Conservation (phyloP, 2,113 vertebrate genomes). For the Calyptommatus sinebrachiatus region DNA sequence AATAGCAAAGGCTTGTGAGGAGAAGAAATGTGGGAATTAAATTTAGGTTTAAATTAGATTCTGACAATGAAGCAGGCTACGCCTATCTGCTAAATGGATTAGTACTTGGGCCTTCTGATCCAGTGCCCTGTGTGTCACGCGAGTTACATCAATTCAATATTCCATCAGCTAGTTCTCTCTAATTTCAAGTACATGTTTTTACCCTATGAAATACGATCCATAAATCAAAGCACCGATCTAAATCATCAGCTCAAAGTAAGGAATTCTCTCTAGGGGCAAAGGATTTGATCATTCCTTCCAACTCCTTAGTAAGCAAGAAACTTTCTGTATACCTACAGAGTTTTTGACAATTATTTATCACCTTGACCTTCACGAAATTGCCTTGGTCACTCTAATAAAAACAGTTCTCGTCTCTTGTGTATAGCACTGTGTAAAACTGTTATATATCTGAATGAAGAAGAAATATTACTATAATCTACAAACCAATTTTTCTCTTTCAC, state of each 20-base stretch:
- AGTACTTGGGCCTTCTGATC: conserved; percentile 2
- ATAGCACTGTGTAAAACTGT: conserved; percentile 15
- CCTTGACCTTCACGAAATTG: not conserved
- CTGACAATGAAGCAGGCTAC: not conserved
- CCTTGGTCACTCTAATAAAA: conserved; percentile 3
- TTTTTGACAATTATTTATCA: conserved; percentile 15
- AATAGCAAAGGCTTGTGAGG: too few relatives aligned
- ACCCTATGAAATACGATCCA: not conserved
- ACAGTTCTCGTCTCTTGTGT: not conserved
- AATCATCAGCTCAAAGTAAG: conserved; percentile 15
- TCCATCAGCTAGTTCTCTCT: not conserved
- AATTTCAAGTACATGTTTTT: not conserved
- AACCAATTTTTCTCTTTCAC: conserved; percentile 29
- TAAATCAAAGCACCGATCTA: conserved; percentile 2
- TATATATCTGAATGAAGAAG: conserved; percentile 7
- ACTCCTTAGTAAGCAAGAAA: conserved; percentile 1
- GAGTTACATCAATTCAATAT: not conserved
- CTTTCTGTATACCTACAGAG: not conserved
- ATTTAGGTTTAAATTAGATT: too few relatives aligned
- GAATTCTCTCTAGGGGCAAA: conserved; percentile 10
- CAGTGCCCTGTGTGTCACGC: not conserved
- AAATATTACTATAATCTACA: conserved; percentile 18
- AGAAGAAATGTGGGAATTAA: too few relatives aligned
- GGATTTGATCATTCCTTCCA: conserved; percentile 3
- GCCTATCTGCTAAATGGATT: conserved; percentile 3